A percentile compares a stretch with the other conserved stretches of the same genome.
Conservation (phyloP, 2,797 vertebrate genomes). For the Poeciliopsis presidionis region DNA sequence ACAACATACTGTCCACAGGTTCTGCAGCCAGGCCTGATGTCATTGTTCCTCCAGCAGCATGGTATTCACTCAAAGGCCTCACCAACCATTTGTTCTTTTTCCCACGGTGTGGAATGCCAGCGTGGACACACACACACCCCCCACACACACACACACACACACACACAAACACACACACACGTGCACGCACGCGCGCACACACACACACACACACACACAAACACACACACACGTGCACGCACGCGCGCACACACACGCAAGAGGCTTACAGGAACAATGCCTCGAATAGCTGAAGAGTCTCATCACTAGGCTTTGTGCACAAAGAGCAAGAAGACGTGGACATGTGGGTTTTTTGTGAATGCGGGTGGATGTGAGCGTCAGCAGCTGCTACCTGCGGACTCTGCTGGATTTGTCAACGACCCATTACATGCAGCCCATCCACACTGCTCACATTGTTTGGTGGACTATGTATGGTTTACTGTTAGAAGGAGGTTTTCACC, state of each 20-base stretch:
- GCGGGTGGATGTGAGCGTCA: constrained; percentile 23
- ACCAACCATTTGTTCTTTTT: constrained; percentile 85
- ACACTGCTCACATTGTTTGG: constrained; percentile 57
- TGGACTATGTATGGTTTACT: constrained; percentile 61
- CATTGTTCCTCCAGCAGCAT: constrained; percentile 46
- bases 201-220: constrained; percentile 41
- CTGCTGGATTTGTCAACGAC: constrained; percentile 73
- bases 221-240: constrained; percentile 40
- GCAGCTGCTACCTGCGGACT: constrained; percentile 78
- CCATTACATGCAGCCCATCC: constrained; percentile 61
- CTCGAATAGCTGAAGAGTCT: constrained; percentile 78
- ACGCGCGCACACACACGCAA: constrained; percentile 11
- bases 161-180: constrained; percentile 15
- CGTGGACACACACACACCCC: constrained; percentile 33
- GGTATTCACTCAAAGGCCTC: constrained; percentile 49
- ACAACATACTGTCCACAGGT: not conserved
- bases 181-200: constrained; percentile 49
- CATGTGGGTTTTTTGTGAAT: constrained; percentile 27
- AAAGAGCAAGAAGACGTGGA: constrained; percentile 46
- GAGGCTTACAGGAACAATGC: constrained; percentile 85
- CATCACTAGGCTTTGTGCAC: constrained; percentile 76
- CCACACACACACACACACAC: constrained; percentile 33
- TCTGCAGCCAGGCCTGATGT: constrained; percentile 24
- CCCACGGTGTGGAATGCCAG: constrained; percentile 82
- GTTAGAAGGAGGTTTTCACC: constrained; percentile 31